Base-by-base conservation (phyloP, 2,113 vertebrate species). In the Odontophorus gujanensis region DNA sequence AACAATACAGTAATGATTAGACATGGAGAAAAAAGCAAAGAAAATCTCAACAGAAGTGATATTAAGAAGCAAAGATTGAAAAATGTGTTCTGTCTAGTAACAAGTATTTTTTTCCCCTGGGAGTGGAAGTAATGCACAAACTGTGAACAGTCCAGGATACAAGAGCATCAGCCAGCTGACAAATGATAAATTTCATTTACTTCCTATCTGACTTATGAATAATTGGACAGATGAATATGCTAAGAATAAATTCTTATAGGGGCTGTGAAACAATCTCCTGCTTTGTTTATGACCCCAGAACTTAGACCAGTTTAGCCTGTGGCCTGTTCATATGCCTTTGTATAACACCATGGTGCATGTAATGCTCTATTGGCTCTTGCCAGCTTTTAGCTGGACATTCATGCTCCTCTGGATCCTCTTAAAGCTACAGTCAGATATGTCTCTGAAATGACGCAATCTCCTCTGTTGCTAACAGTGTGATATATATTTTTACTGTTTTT, bases 131-230 rank as follows among this genome's bases (percentile, higher is more conserved):
- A 36, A 88, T 94, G 80, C 69, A 28, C 80, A 93, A 78, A 26
- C 18, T 6, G 0, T 81, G 42, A 88, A 81, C 47, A 48, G n/a
- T 72, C 57, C 88, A 78, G 80, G 57, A 93, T 72, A 73, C 51
- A 36, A 57, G 30, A 90, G 22, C 85, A 91, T 88, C 28, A 8
- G 85, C 85, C 87, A 92, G 66, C 80, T 90, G 90, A 83, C 34
- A 55, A 87, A n/a, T 95, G 91, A 85, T 85, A 69, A 45, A 83
- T 88, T 93, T 93, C 19, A 55, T 72, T 88, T 84, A 86, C 43
- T 95, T 96, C 61, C 79, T 94, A 69, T 86, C 73, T 48, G 59
- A 61, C 65, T 95, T 94, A 14, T 88, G 72, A 84, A 87, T 81
- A 93, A 78, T 83, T 28, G 3, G 74, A 32, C 73, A 61, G 57